These are phyloP conservation scores for Sphenopsis melanotis DNA, from an alignment of 2,797 vertebrate species.

Conservation along the genomic window DNA sequence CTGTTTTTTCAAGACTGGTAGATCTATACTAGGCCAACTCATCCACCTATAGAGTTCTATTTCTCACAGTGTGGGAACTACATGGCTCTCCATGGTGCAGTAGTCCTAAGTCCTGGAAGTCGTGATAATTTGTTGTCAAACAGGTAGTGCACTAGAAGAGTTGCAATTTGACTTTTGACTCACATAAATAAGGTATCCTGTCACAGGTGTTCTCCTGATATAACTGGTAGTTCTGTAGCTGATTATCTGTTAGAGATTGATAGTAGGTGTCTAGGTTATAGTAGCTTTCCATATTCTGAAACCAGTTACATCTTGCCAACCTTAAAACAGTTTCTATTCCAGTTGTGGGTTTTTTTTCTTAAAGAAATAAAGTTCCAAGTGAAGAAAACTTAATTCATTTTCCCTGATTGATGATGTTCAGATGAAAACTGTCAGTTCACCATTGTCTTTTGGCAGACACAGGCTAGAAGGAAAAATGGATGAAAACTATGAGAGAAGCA, in stretches of 20 bases:
- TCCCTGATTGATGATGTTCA: neutral
- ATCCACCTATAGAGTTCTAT: fast-evolving
- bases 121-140: neutral
- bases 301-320: neutral
- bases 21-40: neutral
- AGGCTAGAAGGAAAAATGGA: neutral
- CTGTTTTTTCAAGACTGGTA: neutral
- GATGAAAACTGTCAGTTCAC: neutral
- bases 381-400: neutral
- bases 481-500: neutral
- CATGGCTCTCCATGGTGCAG: neutral
- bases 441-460: neutral
- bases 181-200: neutral
- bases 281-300: neutral
- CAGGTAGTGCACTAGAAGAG: neutral
- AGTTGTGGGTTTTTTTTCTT: neutral
- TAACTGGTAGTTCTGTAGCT: neutral
- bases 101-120: neutral
- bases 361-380: neutral
- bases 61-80: neutral
- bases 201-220: neutral
- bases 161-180: neutral
- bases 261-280: neutral
- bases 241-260: neutral
- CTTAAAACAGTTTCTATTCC: neutral